These are phyloP conservation scores for Phalera bucephala DNA, from an alignment of 2,888 invertebrate genomes.

Conservation along the genomic window DNA sequence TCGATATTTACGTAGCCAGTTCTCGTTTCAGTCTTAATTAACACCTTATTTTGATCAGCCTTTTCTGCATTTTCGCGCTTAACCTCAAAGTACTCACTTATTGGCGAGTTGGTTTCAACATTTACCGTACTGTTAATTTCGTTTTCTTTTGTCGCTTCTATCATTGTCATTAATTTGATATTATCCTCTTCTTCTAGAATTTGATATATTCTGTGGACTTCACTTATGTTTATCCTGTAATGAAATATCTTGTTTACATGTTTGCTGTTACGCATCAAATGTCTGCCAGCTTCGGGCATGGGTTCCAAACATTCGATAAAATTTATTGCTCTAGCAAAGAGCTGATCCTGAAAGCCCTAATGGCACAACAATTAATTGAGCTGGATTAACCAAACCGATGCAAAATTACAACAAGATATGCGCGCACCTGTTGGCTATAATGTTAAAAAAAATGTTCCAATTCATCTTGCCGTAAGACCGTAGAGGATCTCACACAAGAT, in stretches of 20 bases:
- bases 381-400: no score
- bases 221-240: conserved; percentile 72
- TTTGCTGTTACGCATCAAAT: no score
- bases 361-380: no score
- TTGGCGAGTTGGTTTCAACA: conserved; percentile 13
- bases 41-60: conserved; percentile 48
- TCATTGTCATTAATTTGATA: conserved; percentile 67
- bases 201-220: conserved; percentile 74
- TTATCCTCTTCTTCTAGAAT: conserved; percentile 77
- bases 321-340: no score
- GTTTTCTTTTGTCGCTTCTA: conserved; percentile 52
- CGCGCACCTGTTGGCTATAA: no score
- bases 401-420: no score
- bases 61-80: conserved; percentile 13
- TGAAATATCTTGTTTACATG: conserved; percentile 1
- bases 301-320: no score
- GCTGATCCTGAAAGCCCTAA: no score
- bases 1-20: conserved; percentile 74
- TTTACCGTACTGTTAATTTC: conserved; percentile 24
- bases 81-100: conserved; percentile 10
- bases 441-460: no score
- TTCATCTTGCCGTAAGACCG: no score
- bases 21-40: conserved; percentile 73
- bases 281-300: no score
- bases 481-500: no score